These are phyloP conservation scores for Aphelocoma californica DNA, from an alignment of 2,797 vertebrate species.

Conservation along the genomic window DNA sequence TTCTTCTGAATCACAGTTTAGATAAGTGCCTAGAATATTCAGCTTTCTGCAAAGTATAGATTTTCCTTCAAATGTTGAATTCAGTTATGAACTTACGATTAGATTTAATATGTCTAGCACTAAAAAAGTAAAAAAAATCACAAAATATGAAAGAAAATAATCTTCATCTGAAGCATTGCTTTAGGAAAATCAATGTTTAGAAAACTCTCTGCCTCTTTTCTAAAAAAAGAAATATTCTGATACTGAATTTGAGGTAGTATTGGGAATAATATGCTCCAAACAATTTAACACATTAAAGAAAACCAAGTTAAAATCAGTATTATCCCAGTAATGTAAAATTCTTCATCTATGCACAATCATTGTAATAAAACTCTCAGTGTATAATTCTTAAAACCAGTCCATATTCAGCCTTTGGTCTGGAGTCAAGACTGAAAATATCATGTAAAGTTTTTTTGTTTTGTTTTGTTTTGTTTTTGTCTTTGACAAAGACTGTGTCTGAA, in stretches of 20 bases:
- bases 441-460: background rate
- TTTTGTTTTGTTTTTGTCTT: background rate
- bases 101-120: background rate
- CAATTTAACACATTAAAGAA: background rate
- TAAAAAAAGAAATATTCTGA: background rate
- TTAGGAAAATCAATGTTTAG: background rate
- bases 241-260: background rate
- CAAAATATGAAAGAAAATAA: background rate
- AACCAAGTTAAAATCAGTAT: background rate
- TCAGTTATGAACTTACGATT: background rate
- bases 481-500: background rate
- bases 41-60: background rate
- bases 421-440: background rate
- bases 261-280: background rate
- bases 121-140: background rate
- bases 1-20: background rate
- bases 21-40: background rate
- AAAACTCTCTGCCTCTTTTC: background rate
- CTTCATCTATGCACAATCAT: background rate
- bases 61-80: background rate
- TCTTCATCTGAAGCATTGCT: background rate
- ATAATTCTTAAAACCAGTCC: background rate
- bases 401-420: background rate
- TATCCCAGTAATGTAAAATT: background rate
- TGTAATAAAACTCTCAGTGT: background rate